Evolutionary conservation across 2,113 vertebrate genomes (phyloP).

Genomic region (Oryzias curvinotus): DNA sequence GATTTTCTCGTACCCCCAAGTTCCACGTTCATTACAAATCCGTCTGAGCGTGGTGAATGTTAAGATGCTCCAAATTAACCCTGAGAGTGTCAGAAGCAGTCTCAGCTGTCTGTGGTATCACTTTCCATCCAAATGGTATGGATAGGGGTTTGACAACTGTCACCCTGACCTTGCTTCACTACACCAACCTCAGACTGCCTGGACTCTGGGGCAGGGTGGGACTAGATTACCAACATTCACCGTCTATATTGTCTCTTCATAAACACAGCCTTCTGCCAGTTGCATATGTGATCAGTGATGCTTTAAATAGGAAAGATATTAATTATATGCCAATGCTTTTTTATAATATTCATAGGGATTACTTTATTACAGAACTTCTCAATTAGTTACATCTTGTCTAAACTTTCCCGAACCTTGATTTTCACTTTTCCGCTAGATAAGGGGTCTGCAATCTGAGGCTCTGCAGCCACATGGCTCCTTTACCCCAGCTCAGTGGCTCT

Average conservation of each 20-base stretch:
- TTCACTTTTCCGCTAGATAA: too few relatives aligned
- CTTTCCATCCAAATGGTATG: slow-evolving; percentile 75
- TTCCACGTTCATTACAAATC: slow-evolving; percentile 68
- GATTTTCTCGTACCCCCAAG: slow-evolving; percentile 48
- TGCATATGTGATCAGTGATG: background rate
- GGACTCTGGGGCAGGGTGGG: slow-evolving; percentile 38
- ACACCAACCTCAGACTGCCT: slow-evolving; percentile 51
- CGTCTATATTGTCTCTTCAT: slow-evolving; percentile 37
- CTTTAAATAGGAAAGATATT: background rate
- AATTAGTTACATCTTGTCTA: too few relatives aligned
- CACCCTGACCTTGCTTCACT: slow-evolving; percentile 67
- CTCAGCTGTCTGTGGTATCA: slow-evolving; percentile 77
- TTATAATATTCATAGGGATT: too few relatives aligned
- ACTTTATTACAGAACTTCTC: too few relatives aligned
- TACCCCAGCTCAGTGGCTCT: too few relatives aligned
- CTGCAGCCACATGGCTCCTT: too few relatives aligned
- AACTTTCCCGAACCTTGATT: too few relatives aligned
- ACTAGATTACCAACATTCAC: slow-evolving; percentile 51
- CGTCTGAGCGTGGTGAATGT: slow-evolving; percentile 63
- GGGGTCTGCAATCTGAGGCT: too few relatives aligned
- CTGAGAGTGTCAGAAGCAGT: slow-evolving; percentile 64
- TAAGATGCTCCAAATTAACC: slow-evolving; percentile 73
- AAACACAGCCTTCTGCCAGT: slow-evolving; percentile 44
- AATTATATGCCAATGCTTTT: too few relatives aligned
- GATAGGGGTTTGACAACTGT: slow-evolving; percentile 71